A percentile compares a stretch with the other conserved stretches of the same genome.
phyloP scores from a whole-genome alignment of 2,797 vertebrate species.

The Squalus acanthias region DNA sequence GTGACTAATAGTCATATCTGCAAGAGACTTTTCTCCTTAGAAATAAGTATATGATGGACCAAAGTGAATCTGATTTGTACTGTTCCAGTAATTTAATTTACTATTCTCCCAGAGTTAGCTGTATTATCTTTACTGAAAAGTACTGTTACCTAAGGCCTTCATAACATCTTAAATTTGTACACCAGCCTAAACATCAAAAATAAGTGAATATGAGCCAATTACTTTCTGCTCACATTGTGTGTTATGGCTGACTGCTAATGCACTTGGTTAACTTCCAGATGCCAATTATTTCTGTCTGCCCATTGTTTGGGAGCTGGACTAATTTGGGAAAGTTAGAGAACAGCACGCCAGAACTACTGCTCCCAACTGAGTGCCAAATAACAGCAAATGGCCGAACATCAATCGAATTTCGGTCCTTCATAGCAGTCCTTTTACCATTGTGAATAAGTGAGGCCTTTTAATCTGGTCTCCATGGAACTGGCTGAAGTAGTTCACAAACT shows the following conservation, averaged over 20 bases:
- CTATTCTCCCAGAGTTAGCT: neutral
- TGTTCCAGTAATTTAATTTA: neutral
- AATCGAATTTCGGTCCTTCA: neutral
- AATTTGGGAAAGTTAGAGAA: neutral
- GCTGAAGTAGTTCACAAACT: neutral
- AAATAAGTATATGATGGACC: neutral
- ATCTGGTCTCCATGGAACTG: constrained; percentile 24
- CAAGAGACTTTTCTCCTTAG: neutral
- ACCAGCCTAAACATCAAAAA: neutral
- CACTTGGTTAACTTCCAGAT: constrained; percentile 29
- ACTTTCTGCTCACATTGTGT: neutral
- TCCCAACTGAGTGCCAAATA: neutral
- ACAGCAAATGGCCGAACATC: constrained; percentile 22
- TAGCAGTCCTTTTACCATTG: neutral
- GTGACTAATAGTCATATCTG: neutral
- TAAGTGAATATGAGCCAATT: constrained; percentile 9
- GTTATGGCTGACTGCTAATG: neutral
- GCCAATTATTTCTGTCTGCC: constrained; percentile 25
- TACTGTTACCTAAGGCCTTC: neutral
- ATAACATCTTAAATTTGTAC: neutral
- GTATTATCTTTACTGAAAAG: neutral
- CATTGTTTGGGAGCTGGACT: constrained; percentile 6
- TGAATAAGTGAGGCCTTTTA: neutral
- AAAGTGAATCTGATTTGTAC: neutral
- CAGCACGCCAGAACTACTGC: neutral